Base-by-base conservation (phyloP, 2,113 vertebrate genomes). In the Morone chrysops region DNA sequence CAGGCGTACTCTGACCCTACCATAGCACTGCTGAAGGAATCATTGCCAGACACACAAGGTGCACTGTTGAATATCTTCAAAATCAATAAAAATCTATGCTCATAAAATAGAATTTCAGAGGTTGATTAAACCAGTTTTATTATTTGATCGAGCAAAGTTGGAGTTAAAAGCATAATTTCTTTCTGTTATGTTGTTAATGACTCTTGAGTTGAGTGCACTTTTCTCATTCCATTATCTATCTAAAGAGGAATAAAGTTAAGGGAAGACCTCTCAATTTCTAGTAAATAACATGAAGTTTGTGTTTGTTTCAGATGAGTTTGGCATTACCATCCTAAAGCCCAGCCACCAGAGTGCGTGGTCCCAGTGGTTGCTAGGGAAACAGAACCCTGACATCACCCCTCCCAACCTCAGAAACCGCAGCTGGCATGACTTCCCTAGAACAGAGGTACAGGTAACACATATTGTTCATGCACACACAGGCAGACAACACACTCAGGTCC, bases 311-410 rank as follows among this genome's bases (percentile, higher is more conserved):
- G 98, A 91, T 59, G 88, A 93, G 53, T 87, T 95, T 81, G 96
- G 92, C 71, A 96, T 98, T 71, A 97, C 96, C 6, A 20, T 98
- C 70, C 93, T 99, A 31, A 91, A 81, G 40, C 97, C 98, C 31
- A 84, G 95, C 76, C 84, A 86, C 14, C 93, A 94, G 87, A 82
- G 82, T 18, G 75, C 85, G 56, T 91, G 91, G 17, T 96, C 96
- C 3, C 94, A 89, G 8, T 98, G 98, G 97, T 36, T 96, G 10
- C 90, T 94, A 71, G 94, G 90, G 79, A 97, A 96, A 91, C 93
- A 96, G 59, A 87, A 93, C 57, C 91, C 94, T 8, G 95, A 93
- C 47, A 95, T 98, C 38, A 69, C 96, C 7, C 97, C 97, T 79
- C 90, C 91, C 0, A 96, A 95, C 92, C 95, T 99, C 75, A 94